Conservation (phyloP, 2,888 invertebrate species). For the Nemapogon koenigi region DNA sequence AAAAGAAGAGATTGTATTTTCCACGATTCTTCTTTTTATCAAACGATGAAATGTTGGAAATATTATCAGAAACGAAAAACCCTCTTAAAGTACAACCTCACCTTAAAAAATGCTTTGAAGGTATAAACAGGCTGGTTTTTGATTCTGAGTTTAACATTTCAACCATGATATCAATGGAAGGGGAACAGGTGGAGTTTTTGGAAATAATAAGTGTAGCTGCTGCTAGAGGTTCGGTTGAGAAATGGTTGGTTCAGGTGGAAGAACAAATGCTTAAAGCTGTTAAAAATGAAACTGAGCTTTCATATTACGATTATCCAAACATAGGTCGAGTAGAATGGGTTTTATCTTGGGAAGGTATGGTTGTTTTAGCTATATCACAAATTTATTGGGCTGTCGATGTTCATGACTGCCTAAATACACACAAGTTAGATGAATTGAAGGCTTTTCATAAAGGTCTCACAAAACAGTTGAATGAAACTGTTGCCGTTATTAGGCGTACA, state of each 20-base stretch:
- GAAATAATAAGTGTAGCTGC: conserved; percentile 71
- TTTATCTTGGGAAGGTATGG: conserved; percentile 81
- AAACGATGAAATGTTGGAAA: conserved; percentile 90
- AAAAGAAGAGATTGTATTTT: conserved; percentile 84
- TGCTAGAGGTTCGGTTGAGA: conserved; percentile 83
- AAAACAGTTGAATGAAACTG: conserved; percentile 75
- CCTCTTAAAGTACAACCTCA: conserved; percentile 85
- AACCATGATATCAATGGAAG: conserved; percentile 79
- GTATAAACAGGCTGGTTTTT: conserved; percentile 77
- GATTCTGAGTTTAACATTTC: conserved; percentile 74
- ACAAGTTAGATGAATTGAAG: conserved; percentile 60
- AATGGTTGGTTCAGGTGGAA: conserved; percentile 85
- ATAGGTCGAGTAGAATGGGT: conserved; percentile 73
- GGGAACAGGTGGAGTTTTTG: conserved; percentile 72
- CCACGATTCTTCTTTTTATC: conserved; percentile 90
- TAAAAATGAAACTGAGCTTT: conserved; percentile 69
- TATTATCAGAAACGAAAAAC: conserved; percentile 88
- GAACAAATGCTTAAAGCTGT: conserved; percentile 79
- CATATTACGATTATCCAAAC: conserved; percentile 69
- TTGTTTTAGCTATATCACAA: conserved; percentile 79
- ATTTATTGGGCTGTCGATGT: conserved; percentile 86
- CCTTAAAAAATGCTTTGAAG: conserved; percentile 88
- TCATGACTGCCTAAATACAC: conserved; percentile 69
- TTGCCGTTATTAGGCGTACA: conserved; percentile 74
- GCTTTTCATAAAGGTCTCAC: conserved; percentile 62